Evolutionary conservation across 2,113 vertebrate species (phyloP).

Genomic region (Poicephalus gulielmi): DNA sequence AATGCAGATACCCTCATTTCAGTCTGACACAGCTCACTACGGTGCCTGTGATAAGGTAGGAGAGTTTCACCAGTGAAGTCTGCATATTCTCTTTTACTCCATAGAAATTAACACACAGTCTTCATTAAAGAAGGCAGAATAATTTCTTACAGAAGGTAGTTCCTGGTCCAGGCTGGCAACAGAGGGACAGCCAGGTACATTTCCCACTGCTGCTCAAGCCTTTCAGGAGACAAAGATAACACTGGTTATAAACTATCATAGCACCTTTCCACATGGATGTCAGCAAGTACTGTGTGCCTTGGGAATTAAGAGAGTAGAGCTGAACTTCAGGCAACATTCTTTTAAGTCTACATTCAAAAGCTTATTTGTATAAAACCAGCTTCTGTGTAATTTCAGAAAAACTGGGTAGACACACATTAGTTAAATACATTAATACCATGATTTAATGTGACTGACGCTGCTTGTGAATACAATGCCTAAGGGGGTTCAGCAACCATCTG

Average conservation of each 20-base stretch:
- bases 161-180: not conserved
- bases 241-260: not conserved
- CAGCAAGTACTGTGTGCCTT: not conserved
- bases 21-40: slow-evolving; percentile 37
- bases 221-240: not conserved
- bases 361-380: not conserved
- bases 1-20: slow-evolving; percentile 40
- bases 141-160: not conserved
- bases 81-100: not conserved
- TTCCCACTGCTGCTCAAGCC: not conserved
- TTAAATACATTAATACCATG: not conserved
- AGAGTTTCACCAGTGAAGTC: not conserved
- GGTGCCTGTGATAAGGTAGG: not conserved
- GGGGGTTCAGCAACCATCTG: not conserved
- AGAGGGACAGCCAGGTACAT: not conserved
- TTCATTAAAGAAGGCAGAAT: not conserved
- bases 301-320: not conserved
- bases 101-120: not conserved
- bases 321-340: slow-evolving; percentile 15
- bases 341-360: slow-evolving; percentile 31
- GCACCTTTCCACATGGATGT: not conserved
- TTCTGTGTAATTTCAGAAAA: not conserved
- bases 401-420: not conserved
- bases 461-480: not conserved
- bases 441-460: not conserved